Evolutionary conservation across 92 coral and sea anemone species (phyloP).

Genomic region (Porites lobata): DNA sequence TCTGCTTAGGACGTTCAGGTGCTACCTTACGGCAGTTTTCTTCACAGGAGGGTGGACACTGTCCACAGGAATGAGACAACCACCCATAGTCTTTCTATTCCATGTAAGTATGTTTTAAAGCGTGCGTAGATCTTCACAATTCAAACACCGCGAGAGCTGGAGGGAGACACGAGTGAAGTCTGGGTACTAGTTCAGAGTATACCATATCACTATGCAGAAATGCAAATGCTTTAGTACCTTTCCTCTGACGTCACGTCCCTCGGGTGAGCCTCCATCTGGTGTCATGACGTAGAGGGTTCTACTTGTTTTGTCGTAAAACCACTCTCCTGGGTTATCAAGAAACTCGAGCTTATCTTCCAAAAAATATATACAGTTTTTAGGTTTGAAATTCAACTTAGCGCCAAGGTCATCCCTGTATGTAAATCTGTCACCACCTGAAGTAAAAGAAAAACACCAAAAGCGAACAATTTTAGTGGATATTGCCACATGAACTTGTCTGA

Average conservation of each 20-base stretch:
- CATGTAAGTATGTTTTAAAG: no score
- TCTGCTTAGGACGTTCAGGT: no score
- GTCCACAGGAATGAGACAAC: no score
- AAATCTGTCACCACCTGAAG: slow-evolving; percentile 46
- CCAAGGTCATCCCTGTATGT: slow-evolving; percentile 65
- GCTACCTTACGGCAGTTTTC: no score
- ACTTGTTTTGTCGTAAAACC: slow-evolving; percentile 63
- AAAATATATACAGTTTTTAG: slow-evolving; percentile 68
- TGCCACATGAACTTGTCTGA: no score
- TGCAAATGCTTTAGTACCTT: slow-evolving; percentile 4
- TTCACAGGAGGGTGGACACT: no score
- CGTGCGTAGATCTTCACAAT: no score
- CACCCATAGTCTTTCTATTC: no score
- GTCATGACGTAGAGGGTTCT: slow-evolving; percentile 64
- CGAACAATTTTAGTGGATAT: neutral
- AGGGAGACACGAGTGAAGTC: no score
- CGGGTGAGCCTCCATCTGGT: slow-evolving; percentile 56
- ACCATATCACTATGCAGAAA: no score
- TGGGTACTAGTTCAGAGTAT: no score
- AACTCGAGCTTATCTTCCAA: slow-evolving; percentile 66
- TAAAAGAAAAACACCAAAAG: neutral
- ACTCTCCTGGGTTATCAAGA: slow-evolving; percentile 65
- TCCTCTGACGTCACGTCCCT: slow-evolving; percentile 26
- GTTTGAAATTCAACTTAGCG: slow-evolving; percentile 47
- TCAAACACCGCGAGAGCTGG: no score